Conservation (phyloP, 2,113 vertebrate species). For the Solenodon paradoxus region DNA sequence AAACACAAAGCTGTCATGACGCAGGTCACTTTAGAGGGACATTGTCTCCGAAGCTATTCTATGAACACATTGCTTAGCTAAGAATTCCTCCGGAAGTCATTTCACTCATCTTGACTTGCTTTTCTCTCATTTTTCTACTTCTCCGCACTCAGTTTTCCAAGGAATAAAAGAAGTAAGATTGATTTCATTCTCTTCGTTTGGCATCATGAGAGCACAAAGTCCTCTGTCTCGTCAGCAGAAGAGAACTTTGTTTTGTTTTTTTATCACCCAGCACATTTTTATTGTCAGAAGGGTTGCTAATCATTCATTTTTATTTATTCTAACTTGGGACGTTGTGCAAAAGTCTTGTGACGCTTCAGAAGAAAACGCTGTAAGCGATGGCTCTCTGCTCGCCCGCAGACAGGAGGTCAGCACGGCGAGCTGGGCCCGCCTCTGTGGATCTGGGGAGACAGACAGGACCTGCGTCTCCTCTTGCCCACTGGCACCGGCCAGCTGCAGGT, state of each 20-base stretch:
- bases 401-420: too few species aligned
- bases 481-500: neutral
- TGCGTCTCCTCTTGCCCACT: neutral
- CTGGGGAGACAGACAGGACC: neutral
- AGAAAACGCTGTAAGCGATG: conserved; percentile 53
- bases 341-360: conserved; percentile 63
- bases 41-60: neutral
- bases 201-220: conserved; percentile 28
- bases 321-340: conserved; percentile 58
- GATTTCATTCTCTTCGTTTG: conserved; percentile 13
- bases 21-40: neutral
- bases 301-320: conserved; percentile 71
- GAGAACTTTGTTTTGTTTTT: conserved; percentile 71
- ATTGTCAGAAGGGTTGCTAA: conserved; percentile 64
- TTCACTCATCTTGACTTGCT: neutral
- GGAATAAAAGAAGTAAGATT: conserved; percentile 20
- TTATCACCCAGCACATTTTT: conserved; percentile 68
- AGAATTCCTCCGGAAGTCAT: neutral
- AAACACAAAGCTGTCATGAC: neutral
- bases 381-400: neutral
- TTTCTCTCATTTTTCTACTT: neutral
- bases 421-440: too few species aligned
- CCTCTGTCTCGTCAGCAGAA: conserved; percentile 41
- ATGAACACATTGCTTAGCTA: neutral
- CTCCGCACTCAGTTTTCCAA: neutral